Percentiles rank a stretch among this genome's conserved stretches.
Conservation (phyloP, 2,797 vertebrate genomes). For the Sebastes itinus region DNA sequence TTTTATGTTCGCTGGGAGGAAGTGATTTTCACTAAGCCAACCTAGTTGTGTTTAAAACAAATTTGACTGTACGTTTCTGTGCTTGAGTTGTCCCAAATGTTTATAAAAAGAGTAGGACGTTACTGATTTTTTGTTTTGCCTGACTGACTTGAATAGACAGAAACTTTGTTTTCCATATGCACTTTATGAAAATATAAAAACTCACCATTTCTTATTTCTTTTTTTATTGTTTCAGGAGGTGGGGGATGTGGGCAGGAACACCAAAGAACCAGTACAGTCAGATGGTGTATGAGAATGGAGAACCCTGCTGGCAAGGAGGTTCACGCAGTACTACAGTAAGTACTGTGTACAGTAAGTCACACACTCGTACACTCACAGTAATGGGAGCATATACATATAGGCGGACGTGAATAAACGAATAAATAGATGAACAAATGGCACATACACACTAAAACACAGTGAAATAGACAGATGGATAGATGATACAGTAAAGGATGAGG, state of each 20-base stretch:
- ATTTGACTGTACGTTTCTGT: background rate
- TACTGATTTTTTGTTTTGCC: background rate
- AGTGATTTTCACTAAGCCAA: constrained; percentile 52
- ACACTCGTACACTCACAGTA: background rate
- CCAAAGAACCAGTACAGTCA: constrained; percentile 70
- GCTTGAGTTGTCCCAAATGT: constrained; percentile 4
- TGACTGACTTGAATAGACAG: background rate
- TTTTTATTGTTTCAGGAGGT: constrained; percentile 57
- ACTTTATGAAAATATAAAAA: background rate
- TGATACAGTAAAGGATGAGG: too few species aligned
- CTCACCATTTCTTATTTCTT: background rate
- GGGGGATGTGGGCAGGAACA: constrained; percentile 73
- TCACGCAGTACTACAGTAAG: constrained; percentile 73
- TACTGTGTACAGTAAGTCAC: background rate
- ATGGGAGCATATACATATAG: constrained; percentile 19
- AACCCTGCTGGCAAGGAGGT: constrained; percentile 74
- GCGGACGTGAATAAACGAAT: constrained; percentile 18
- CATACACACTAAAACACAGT: constrained; percentile 19
- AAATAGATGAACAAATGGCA: constrained; percentile 30
- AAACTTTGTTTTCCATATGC: background rate
- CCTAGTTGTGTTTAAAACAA: constrained; percentile 4
- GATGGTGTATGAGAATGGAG: constrained; percentile 78
- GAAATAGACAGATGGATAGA: background rate
- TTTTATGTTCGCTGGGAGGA: constrained; percentile 47
- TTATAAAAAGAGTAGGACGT: background rate